Percentiles rank a stretch among this genome's conserved stretches.
These are phyloP conservation scores for Nasonia longicornis DNA, from an alignment of 1,140 invertebrate genomes.

Conservation along the genomic window DNA sequence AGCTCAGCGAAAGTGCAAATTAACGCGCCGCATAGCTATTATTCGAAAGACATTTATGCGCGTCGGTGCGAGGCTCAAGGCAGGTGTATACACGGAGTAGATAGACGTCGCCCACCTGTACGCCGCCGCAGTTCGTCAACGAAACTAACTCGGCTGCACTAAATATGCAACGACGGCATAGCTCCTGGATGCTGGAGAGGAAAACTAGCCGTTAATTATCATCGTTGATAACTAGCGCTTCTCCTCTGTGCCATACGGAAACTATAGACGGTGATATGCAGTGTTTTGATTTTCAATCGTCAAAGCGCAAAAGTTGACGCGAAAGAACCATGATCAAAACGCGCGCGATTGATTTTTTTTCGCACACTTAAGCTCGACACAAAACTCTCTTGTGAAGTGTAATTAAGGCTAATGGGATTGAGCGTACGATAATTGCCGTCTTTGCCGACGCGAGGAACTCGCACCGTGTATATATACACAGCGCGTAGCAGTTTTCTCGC, in stretches of 20 bases:
- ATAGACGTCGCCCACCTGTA: too few relatives aligned
- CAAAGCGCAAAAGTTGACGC: neutral
- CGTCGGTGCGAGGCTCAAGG: neutral
- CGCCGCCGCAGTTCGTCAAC: neutral
- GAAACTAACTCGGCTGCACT: neutral
- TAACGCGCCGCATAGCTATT: neutral
- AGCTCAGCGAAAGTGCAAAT: neutral
- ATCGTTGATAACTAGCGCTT: slow-evolving; percentile 2
- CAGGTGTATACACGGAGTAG: too few relatives aligned
- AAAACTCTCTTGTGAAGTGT: neutral
- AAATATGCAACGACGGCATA: neutral
- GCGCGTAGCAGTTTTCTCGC: neutral
- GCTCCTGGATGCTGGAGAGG: neutral
- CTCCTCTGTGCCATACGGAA: neutral
- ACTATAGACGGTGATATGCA: neutral
- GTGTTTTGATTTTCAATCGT: neutral
- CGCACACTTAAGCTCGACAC: neutral
- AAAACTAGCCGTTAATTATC: slow-evolving; percentile 12
- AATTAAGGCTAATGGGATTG: neutral
- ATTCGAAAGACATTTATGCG: slow-evolving; percentile 4
- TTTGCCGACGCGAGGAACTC: neutral
- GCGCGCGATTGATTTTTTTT: neutral
- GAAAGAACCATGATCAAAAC: neutral
- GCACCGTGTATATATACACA: neutral
- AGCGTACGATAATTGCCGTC: slow-evolving; percentile 1